A percentile compares a stretch with the other conserved stretches of the same genome.
These are phyloP conservation scores for Hepsetus odoe DNA, from an alignment of 2,113 vertebrate genomes.

Conservation along the genomic window DNA sequence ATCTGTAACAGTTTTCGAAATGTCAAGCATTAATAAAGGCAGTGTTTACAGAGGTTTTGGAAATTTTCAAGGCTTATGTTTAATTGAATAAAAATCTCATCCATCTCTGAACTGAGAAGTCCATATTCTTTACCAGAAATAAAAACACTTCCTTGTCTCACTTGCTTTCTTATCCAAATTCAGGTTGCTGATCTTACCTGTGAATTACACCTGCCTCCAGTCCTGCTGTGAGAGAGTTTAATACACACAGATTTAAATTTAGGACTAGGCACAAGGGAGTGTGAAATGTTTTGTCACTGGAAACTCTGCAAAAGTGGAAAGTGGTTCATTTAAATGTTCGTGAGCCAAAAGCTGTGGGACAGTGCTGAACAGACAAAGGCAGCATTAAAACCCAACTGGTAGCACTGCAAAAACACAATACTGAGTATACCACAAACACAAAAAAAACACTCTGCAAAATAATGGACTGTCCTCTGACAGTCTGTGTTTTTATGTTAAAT, in stretches of 20 bases:
- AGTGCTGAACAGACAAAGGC: conserved; percentile 64
- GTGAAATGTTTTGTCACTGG: conserved; percentile 58
- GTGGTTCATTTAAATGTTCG: conserved; percentile 67
- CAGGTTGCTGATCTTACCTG: too few relatives aligned
- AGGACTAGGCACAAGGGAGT: conserved; percentile 49
- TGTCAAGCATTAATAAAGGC: too few relatives aligned
- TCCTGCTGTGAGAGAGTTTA: background rate
- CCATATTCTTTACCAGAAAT: too few relatives aligned
- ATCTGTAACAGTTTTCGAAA: too few relatives aligned
- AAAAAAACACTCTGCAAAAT: conserved; percentile 43
- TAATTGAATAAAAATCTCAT: too few relatives aligned
- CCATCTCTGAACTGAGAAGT: too few relatives aligned
- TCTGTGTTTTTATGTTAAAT: background rate
- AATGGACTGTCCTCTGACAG: conserved; percentile 27
- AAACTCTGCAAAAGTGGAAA: conserved; percentile 52
- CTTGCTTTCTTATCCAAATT: too few relatives aligned
- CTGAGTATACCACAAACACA: conserved; percentile 49
- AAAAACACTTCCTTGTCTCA: too few relatives aligned
- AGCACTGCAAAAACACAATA: conserved; percentile 52
- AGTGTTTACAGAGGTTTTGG: too few relatives aligned
- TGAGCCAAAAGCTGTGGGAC: conserved; percentile 54
- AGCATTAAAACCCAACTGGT: conserved; percentile 50
- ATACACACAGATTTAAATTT: conserved; percentile 48
- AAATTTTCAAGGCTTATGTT: too few relatives aligned
- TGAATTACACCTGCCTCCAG: background rate